Percentiles rank a stretch among this genome's conserved stretches.
phyloP scores from a whole-genome alignment of 2,113 vertebrate genomes.

The Anolis carolinensis region DNA sequence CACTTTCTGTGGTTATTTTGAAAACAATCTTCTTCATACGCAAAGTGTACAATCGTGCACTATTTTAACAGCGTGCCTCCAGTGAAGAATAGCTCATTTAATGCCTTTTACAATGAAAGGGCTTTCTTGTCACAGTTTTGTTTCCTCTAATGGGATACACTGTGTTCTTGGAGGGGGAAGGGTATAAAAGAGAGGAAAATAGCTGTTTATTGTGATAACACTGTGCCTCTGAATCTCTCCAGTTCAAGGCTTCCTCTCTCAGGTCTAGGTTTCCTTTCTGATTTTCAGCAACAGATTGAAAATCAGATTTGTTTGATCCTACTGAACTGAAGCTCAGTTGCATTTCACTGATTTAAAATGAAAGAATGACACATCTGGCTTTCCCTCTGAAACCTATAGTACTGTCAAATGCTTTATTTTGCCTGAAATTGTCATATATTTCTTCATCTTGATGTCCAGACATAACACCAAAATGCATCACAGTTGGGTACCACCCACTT shows the following conservation, averaged over 20 bases:
- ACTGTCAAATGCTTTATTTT: not conserved
- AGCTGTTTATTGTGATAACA: not conserved
- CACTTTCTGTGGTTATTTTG: not conserved
- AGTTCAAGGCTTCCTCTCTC: not conserved
- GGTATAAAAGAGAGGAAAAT: not conserved
- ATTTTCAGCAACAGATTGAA: not conserved
- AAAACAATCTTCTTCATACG: constrained; percentile 6
- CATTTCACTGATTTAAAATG: too few species aligned
- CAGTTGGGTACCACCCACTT: not conserved
- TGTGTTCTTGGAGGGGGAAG: not conserved
- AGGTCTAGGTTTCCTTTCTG: not conserved
- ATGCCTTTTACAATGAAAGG: not conserved
- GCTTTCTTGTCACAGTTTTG: not conserved
- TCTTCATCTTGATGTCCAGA: not conserved
- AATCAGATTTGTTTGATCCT: not conserved
- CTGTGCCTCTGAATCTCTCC: not conserved
- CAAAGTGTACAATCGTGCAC: constrained; percentile 1
- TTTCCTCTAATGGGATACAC: not conserved
- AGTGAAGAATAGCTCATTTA: not conserved
- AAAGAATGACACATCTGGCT: too few species aligned
- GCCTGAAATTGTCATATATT: not conserved
- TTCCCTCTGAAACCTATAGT: not conserved
- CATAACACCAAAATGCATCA: not conserved
- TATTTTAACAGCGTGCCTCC: not conserved
- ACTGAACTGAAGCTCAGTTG: not conserved